These are phyloP conservation scores for Hyperoodon ampullatus DNA, from an alignment of 2,113 vertebrate genomes.

Conservation along the genomic window DNA sequence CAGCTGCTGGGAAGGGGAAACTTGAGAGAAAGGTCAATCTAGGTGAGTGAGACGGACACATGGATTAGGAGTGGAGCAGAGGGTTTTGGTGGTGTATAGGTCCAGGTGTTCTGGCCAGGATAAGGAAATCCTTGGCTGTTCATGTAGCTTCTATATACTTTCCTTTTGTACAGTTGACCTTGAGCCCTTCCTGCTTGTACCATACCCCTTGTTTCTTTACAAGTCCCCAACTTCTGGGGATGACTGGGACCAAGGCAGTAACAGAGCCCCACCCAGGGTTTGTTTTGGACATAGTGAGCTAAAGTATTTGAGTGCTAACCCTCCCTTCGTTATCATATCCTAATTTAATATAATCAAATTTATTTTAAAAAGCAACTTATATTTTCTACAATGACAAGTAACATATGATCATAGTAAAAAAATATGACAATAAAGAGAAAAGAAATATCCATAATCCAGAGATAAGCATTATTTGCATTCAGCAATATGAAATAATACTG, in stretches of 20 bases:
- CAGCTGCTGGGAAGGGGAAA: not conserved
- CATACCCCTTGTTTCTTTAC: constrained; percentile 15
- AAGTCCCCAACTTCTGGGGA: not conserved
- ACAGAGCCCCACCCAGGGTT: not conserved
- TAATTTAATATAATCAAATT: constrained; percentile 54
- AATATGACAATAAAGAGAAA: constrained; percentile 36
- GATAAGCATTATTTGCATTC: constrained; percentile 27
- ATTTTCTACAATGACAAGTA: constrained; percentile 23
- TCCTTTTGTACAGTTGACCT: constrained; percentile 5
- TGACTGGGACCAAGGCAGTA: not conserved
- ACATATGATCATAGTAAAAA: constrained; percentile 15
- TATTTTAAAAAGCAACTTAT: constrained; percentile 14
- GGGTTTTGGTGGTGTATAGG: not conserved
- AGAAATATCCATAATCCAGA: constrained; percentile 9
- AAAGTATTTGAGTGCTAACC: not conserved
- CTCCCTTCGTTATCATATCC: constrained; percentile 34
- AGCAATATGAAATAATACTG: constrained; percentile 39
- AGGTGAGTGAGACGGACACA: not conserved
- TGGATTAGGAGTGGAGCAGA: not conserved
- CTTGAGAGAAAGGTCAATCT: not conserved
- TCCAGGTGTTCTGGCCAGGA: not conserved
- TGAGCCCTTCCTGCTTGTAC: not conserved
- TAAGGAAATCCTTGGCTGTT: not conserved
- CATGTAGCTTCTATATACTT: not conserved
- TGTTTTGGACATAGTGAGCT: not conserved